phyloP scores from a whole-genome alignment of 2,113 vertebrate genomes.

The Tyrannus savana region DNA sequence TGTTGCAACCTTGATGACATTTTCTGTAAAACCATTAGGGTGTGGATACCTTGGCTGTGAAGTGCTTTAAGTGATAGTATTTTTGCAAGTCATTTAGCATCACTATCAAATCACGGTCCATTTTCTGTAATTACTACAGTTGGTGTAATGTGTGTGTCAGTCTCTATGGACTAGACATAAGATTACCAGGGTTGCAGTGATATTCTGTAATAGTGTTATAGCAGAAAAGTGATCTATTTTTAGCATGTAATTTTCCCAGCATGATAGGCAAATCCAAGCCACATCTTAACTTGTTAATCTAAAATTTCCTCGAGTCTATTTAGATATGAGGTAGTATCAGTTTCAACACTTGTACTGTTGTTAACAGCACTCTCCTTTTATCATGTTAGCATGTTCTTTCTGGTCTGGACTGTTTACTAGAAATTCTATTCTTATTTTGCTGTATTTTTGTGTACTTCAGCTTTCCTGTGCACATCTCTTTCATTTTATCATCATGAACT shows the following conservation, averaged over 20 bases:
- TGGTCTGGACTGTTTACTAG: background rate
- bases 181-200: background rate
- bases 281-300: constrained; percentile 5
- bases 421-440: background rate
- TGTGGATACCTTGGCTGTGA: background rate
- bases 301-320: background rate
- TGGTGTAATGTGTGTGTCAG: background rate
- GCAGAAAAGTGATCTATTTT: constrained; percentile 18
- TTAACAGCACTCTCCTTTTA: background rate
- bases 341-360: background rate
- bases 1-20: background rate
- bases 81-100: constrained; percentile 22
- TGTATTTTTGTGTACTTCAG: background rate
- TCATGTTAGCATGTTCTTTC: background rate
- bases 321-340: background rate
- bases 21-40: background rate
- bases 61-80: background rate
- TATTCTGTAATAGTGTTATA: background rate
- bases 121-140: constrained; percentile 44
- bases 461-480: background rate
- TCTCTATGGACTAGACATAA: background rate
- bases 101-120: constrained; percentile 10
- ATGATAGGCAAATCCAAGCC: background rate
- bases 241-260: constrained; percentile 13
- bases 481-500: background rate